Percentiles rank a stretch among this genome's conserved stretches.
These are phyloP conservation scores for Zygogramma bicolorata DNA, from an alignment of 2,888 invertebrate genomes.

Conservation along the genomic window DNA sequence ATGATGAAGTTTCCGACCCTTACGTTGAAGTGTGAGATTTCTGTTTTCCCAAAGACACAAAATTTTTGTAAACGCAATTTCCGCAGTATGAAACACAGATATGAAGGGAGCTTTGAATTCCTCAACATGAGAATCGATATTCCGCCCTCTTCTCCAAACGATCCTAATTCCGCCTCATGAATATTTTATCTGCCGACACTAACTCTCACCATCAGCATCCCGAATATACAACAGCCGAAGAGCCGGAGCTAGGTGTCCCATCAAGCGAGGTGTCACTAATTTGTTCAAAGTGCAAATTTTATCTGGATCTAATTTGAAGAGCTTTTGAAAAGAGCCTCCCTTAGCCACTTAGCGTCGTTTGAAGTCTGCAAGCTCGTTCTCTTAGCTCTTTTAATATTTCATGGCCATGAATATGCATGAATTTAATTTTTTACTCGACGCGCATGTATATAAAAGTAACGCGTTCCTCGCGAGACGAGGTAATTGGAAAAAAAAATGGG, in stretches of 20 bases:
- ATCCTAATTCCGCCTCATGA: constrained; percentile 29
- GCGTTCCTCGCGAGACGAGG: background rate
- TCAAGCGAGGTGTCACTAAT: constrained; percentile 62
- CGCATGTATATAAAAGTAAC: constrained; percentile 30
- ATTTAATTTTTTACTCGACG: constrained; percentile 51
- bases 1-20: too few relatives aligned
- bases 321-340: constrained; percentile 56
- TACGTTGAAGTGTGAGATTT: too few relatives aligned
- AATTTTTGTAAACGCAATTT: background rate
- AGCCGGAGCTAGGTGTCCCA: constrained; percentile 39
- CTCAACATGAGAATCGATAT: background rate
- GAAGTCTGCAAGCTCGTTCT: constrained; percentile 58
- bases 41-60: too few relatives aligned
- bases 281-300: constrained; percentile 63
- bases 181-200: constrained; percentile 29
- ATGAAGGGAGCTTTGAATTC: background rate
- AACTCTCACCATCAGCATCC: constrained; percentile 22
- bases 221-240: constrained; percentile 7
- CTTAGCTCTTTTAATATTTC: constrained; percentile 64
- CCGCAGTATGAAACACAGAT: background rate
- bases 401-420: constrained; percentile 63
- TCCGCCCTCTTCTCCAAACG: background rate
- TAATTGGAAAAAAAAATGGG: background rate
- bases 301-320: constrained; percentile 59
- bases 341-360: constrained; percentile 64